Conservation (phyloP, 2,888 invertebrate species). For the Mythimna lalbum region DNA sequence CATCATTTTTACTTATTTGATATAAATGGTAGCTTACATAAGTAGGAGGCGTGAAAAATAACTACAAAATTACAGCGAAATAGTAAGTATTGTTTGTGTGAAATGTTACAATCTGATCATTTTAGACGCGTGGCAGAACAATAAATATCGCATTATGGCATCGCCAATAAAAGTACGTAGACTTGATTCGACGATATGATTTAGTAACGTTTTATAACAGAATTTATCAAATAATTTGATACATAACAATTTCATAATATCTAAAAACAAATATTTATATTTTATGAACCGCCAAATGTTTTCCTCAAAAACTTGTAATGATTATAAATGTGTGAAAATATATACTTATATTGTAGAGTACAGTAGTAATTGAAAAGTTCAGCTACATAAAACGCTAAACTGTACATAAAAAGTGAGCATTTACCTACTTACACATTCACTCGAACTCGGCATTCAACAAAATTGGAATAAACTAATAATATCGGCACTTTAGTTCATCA, state of each 20-base stretch:
- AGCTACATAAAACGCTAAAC: constrained; percentile 21
- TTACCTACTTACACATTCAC: constrained; percentile 57
- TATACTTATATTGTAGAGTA: constrained; percentile 14
- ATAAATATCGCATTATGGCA: constrained; percentile 41
- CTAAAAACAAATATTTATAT: neutral
- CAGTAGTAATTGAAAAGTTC: constrained; percentile 30
- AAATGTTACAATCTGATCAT: constrained; percentile 2
- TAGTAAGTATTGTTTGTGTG: constrained; percentile 16
- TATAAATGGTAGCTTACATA: constrained; percentile 51
- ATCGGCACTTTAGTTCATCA: constrained; percentile 78
- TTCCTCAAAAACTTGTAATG: neutral
- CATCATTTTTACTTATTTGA: constrained; percentile 72
- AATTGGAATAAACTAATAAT: constrained; percentile 66
- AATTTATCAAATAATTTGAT: constrained; percentile 8
- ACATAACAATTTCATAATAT: neutral
- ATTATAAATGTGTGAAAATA: constrained; percentile 34
- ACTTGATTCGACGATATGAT: neutral
- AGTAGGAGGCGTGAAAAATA: constrained; percentile 25
- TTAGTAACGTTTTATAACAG: constrained; percentile 1
- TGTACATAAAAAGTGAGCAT: constrained; percentile 43
- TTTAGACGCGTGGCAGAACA: constrained; percentile 9
- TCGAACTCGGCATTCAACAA: constrained; percentile 54
- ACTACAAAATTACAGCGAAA: constrained; percentile 8
- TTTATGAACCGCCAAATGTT: constrained; percentile 6
- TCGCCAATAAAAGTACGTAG: constrained; percentile 18